phyloP scores from a whole-genome alignment of 1,140 invertebrate genomes.

The Geopemphigus sp. region DNA sequence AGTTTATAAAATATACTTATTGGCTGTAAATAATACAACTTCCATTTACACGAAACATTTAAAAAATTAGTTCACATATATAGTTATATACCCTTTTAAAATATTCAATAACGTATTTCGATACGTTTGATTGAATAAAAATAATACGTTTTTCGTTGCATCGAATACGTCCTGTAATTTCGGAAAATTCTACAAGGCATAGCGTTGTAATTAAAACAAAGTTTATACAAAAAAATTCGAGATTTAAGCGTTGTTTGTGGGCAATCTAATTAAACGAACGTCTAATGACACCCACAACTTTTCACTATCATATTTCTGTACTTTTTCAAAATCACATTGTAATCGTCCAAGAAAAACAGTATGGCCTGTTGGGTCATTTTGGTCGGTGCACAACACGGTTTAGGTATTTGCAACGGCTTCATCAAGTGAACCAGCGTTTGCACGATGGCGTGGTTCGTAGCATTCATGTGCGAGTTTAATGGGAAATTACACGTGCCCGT shows the following conservation, averaged over 20 bases:
- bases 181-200: conserved; percentile 24
- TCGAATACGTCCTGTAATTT: too few species aligned
- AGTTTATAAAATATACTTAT: too few species aligned
- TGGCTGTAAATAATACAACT: too few species aligned
- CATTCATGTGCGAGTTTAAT: conserved; percentile 87
- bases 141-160: too few species aligned
- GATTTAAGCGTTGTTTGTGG: conserved; percentile 2
- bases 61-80: too few species aligned
- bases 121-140: too few species aligned
- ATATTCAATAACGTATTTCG: too few species aligned
- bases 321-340: conserved; percentile 88
- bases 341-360: conserved; percentile 83
- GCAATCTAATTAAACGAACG: neutral
- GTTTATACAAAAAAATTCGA: too few species aligned
- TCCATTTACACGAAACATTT: too few species aligned
- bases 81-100: too few species aligned
- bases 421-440: conserved; percentile 88
- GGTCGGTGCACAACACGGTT: conserved; percentile 88
- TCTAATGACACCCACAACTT: conserved; percentile 86
- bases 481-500: conserved; percentile 92
- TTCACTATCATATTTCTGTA: conserved; percentile 96
- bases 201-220: neutral
- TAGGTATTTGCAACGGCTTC: conserved; percentile 76
- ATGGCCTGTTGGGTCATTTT: conserved; percentile 84
- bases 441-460: conserved; percentile 93